Evolutionary conservation across 2,888 invertebrate genomes (phyloP).

Genomic region (Aphodius sticticus): DNA sequence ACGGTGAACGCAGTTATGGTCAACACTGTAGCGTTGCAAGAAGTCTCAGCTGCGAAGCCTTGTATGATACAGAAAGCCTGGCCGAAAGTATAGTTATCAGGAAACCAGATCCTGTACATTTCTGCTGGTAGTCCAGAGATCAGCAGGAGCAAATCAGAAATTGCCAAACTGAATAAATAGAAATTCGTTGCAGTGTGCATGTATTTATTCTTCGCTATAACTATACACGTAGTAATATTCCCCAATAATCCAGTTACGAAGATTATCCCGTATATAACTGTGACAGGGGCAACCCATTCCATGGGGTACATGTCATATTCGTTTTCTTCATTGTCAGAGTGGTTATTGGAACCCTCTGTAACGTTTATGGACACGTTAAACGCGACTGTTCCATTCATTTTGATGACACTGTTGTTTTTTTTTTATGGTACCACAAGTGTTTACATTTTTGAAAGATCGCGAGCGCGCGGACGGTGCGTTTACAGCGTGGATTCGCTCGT

Average conservation of each 20-base stretch:
- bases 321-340: not conserved
- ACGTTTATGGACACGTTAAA: not conserved
- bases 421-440: not conserved
- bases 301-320: constrained; percentile 59
- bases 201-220: constrained; percentile 81
- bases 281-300: constrained; percentile 71
- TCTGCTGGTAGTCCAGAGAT: constrained; percentile 85
- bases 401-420: not conserved
- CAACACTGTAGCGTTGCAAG: constrained; percentile 77
- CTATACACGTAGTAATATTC: constrained; percentile 84
- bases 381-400: not conserved
- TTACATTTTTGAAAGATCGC: not conserved
- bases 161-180: constrained; percentile 85
- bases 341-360: not conserved
- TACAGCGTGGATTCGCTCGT: not conserved
- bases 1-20: constrained; percentile 76
- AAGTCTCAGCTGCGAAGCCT: constrained; percentile 81
- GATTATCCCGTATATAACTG: constrained; percentile 78
- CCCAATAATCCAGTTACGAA: constrained; percentile 82
- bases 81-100: constrained; percentile 81
- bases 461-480: not conserved
- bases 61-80: constrained; percentile 80
- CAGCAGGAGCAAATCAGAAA: constrained; percentile 82
- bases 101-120: constrained; percentile 80
- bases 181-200: constrained; percentile 86